phyloP scores from a whole-genome alignment of 2,797 vertebrate genomes.

The Leptodactylus fallax region DNA sequence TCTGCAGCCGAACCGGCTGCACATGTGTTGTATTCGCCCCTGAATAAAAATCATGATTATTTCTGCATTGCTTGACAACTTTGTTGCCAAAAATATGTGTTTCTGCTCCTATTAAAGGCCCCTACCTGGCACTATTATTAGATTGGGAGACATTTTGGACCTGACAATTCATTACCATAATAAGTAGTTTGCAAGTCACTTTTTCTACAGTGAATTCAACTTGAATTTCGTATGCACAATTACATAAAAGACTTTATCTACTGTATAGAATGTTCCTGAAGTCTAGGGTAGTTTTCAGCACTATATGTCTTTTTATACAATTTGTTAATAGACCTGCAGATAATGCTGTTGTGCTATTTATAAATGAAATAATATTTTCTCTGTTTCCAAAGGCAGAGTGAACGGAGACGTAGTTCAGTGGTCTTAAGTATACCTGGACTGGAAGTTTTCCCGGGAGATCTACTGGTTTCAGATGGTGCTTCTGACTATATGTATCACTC shows the following conservation, averaged over 20 bases:
- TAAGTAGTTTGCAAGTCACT: neutral
- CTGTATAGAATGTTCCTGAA: neutral
- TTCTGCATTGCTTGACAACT: too few species aligned
- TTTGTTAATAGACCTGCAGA: neutral
- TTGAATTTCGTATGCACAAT: neutral
- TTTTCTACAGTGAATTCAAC: neutral
- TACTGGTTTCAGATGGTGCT: slow-evolving; percentile 83
- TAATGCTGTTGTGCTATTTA: neutral
- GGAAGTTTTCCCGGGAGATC: slow-evolving; percentile 87
- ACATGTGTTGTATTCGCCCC: too few species aligned
- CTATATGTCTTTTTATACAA: neutral
- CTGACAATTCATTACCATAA: too few species aligned
- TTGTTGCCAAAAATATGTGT: too few species aligned
- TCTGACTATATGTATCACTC: slow-evolving; percentile 78
- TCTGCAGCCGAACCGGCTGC: too few species aligned
- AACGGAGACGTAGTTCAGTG: slow-evolving; percentile 84
- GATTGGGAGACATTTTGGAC: too few species aligned
- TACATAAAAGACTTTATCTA: neutral
- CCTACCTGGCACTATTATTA: too few species aligned
- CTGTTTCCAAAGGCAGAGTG: slow-evolving; percentile 71
- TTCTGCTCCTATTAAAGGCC: too few species aligned
- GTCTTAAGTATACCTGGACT: slow-evolving; percentile 86
- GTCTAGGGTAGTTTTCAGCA: too few species aligned
- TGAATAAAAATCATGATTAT: too few species aligned
- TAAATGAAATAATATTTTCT: neutral